Evolutionary conservation across 2,888 invertebrate genomes (phyloP).

Genomic region (Anodontia alba): DNA sequence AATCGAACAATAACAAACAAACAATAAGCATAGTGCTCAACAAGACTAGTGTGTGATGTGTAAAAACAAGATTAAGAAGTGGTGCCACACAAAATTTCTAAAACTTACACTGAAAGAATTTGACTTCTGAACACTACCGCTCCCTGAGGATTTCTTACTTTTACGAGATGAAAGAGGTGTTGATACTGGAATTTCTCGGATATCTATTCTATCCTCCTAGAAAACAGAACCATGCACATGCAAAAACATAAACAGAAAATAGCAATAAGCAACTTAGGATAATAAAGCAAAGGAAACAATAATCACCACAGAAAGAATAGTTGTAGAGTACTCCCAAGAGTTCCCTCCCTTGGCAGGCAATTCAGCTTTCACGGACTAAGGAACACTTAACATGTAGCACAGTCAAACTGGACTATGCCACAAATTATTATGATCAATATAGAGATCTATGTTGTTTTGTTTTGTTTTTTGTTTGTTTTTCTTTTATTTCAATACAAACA

Average conservation of each 20-base stretch:
- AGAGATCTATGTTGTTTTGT: too few relatives aligned
- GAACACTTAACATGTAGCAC: too few relatives aligned
- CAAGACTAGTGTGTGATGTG: not conserved
- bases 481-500: too few relatives aligned
- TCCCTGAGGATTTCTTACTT: constrained; percentile 85
- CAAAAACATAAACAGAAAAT: constrained; percentile 36
- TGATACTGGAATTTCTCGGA: constrained; percentile 71
- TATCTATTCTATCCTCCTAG: constrained; percentile 71
- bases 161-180: constrained; percentile 86
- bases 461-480: too few relatives aligned
- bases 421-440: too few relatives aligned
- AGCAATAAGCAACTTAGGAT: constrained; percentile 1
- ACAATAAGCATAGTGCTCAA: not conserved
- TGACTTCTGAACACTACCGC: constrained; percentile 80
- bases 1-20: not conserved
- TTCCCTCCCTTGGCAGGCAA: too few relatives aligned
- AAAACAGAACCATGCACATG: constrained; percentile 70
- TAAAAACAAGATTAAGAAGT: not conserved
- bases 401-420: too few relatives aligned
- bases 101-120: constrained; percentile 85
- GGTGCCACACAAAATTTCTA: not conserved
- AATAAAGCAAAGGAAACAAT: constrained; percentile 19
- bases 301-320: not conserved
- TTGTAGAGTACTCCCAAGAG: too few relatives aligned
- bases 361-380: too few relatives aligned